Evolutionary conservation across 2,113 vertebrate species (phyloP).

Genomic region (Periophthalmus modestus): DNA sequence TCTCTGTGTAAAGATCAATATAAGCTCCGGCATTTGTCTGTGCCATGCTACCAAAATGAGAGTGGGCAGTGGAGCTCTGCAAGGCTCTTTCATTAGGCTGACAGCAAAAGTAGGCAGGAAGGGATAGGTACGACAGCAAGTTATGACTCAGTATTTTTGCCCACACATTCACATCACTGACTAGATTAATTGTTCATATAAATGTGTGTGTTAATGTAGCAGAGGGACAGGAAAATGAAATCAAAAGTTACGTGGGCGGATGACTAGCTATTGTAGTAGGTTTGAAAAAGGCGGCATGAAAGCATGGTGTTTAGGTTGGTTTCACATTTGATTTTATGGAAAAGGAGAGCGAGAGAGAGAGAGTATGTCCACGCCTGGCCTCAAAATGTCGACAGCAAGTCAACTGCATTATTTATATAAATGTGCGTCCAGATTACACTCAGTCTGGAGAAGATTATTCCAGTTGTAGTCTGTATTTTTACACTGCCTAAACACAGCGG

Average conservation of each 20-base stretch:
- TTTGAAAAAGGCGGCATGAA: slow-evolving; percentile 1
- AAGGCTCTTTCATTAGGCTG: slow-evolving; percentile 63
- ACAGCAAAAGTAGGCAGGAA: slow-evolving; percentile 56
- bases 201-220: slow-evolving; percentile 29
- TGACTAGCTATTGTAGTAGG: neutral
- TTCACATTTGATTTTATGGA: slow-evolving; percentile 45
- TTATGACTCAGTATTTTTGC: slow-evolving; percentile 61
- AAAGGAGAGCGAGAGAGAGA: too few relatives aligned
- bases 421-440: slow-evolving; percentile 63
- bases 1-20: slow-evolving; percentile 50
- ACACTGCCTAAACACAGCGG: neutral
- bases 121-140: slow-evolving; percentile 55
- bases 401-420: slow-evolving; percentile 60
- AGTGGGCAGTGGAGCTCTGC: slow-evolving; percentile 58
- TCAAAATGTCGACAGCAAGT: slow-evolving; percentile 48
- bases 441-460: slow-evolving; percentile 9
- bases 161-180: slow-evolving; percentile 57
- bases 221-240: slow-evolving; percentile 3
- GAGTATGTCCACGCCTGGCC: slow-evolving; percentile 55
- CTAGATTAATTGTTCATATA: slow-evolving; percentile 66
- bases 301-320: slow-evolving; percentile 26
- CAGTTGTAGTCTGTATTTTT: neutral
- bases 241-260: neutral
- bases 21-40: slow-evolving; percentile 57
- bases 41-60: slow-evolving; percentile 51